These are phyloP conservation scores for Mesochorus sp. DNA, from an alignment of 2,888 invertebrate genomes.

Conservation along the genomic window DNA sequence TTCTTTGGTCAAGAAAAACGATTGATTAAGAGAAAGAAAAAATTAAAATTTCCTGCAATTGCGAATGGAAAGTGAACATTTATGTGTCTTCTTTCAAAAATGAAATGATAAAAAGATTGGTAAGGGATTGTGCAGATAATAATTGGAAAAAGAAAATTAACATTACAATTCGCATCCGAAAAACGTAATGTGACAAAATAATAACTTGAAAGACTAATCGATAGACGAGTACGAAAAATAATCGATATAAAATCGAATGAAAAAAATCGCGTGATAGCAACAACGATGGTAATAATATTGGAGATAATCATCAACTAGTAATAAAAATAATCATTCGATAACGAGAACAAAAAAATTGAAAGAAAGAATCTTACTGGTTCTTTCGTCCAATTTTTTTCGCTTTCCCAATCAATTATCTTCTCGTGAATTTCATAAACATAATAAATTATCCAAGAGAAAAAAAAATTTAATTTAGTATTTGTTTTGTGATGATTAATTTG, in stretches of 20 bases:
- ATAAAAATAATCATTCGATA: slow-evolving; percentile 18
- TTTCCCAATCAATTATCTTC: neutral
- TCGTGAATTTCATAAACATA: neutral
- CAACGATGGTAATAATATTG: slow-evolving; percentile 16
- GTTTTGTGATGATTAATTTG: no score
- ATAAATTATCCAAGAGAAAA: no score
- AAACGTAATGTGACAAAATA: slow-evolving; percentile 20
- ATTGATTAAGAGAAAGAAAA: neutral
- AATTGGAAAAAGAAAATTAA: slow-evolving; percentile 2
- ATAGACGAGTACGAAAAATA: slow-evolving; percentile 15
- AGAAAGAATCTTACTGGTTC: slow-evolving; percentile 1
- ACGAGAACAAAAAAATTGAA: slow-evolving; percentile 9
- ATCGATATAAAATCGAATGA: slow-evolving; percentile 31
- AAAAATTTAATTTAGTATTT: no score
- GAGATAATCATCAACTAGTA: slow-evolving; percentile 30
- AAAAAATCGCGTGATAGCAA: slow-evolving; percentile 25
- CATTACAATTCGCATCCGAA: neutral
- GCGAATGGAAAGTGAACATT: neutral
- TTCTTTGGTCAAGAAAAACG: slow-evolving; percentile 48
- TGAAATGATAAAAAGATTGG: neutral
- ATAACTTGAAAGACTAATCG: slow-evolving; percentile 27
- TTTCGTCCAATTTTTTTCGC: neutral
- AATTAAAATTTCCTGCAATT: no score
- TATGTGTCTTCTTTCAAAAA: neutral
- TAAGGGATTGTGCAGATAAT: neutral